phyloP scores from a whole-genome alignment of 53 echinoderm and acorn worm genomes.

The Holothuria scabra region DNA sequence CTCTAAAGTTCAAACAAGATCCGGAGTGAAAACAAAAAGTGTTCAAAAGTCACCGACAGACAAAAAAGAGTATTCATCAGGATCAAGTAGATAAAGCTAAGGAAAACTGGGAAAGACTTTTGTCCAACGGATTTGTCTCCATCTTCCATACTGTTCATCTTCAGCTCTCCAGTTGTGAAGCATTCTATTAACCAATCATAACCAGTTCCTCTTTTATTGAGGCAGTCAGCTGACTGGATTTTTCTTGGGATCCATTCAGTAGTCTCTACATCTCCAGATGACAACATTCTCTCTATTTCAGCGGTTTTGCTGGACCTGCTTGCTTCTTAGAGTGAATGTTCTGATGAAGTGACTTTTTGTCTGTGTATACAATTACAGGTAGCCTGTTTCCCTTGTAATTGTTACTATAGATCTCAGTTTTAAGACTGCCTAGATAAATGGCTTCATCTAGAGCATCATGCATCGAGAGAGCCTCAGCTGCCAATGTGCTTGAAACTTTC shows the following conservation, averaged over 20 bases:
- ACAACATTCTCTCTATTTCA: constrained; percentile 59
- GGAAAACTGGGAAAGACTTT: too few relatives aligned
- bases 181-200: constrained; percentile 3
- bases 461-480: constrained; percentile 53
- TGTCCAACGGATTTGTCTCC: too few relatives aligned
- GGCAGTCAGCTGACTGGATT: constrained; percentile 42
- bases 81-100: too few relatives aligned
- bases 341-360: constrained; percentile 62
- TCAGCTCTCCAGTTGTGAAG: constrained; percentile 22
- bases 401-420: constrained; percentile 49
- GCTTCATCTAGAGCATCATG: constrained; percentile 59
- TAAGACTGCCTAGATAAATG: constrained; percentile 48
- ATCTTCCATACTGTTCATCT: neutral
- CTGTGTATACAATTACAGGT: constrained; percentile 21
- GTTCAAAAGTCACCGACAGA: too few relatives aligned
- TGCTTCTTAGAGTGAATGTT: constrained; percentile 63
- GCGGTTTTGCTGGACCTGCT: constrained; percentile 59
- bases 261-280: constrained; percentile 33
- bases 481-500: constrained; percentile 64
- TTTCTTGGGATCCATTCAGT: constrained; percentile 52
- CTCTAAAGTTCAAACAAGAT: too few relatives aligned
- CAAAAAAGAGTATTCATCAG: too few relatives aligned
- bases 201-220: constrained; percentile 55
- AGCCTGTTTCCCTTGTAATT: constrained; percentile 9
- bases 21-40: too few relatives aligned